A percentile compares a stretch with the other conserved stretches of the same genome.
These are phyloP conservation scores for Pyxicephalus adspersus DNA, from an alignment of 2,113 vertebrate genomes.

Conservation along the genomic window DNA sequence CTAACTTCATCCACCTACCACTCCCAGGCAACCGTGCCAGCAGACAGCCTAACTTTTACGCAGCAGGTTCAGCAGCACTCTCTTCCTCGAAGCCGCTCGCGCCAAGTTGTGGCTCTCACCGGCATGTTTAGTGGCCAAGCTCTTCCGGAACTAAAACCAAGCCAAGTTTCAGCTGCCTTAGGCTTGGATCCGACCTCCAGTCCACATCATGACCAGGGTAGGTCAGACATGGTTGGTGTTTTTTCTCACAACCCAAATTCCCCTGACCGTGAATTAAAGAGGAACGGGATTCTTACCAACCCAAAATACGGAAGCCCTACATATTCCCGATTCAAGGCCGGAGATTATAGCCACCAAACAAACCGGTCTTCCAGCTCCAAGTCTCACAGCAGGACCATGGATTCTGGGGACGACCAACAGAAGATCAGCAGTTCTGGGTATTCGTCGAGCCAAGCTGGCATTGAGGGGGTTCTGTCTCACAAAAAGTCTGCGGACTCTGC, in stretches of 20 bases:
- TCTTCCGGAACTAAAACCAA: constrained; percentile 20
- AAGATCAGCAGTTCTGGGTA: constrained; percentile 45
- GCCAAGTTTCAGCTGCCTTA: constrained; percentile 51
- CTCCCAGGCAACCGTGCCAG: constrained; percentile 74
- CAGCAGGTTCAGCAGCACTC: constrained; percentile 81
- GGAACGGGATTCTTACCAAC: constrained; percentile 46
- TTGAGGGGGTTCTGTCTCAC: not conserved
- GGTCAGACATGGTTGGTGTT: constrained; percentile 72
- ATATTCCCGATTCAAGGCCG: not conserved
- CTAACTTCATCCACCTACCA: constrained; percentile 71
- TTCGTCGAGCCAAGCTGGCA: constrained; percentile 29
- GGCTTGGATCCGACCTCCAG: constrained; percentile 30
- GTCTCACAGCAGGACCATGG: not conserved
- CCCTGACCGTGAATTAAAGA: constrained; percentile 15
- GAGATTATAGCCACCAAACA: not conserved
- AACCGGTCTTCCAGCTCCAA: not conserved
- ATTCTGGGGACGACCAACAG: not conserved
- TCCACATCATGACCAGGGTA: constrained; percentile 55
- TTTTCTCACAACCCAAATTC: not conserved
- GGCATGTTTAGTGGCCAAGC: not conserved
- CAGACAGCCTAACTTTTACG: constrained; percentile 76
- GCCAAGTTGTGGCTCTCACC: not conserved
- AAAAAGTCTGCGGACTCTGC: not conserved
- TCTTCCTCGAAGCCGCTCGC: constrained; percentile 70
- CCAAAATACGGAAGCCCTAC: constrained; percentile 32